Evolutionary conservation across 2,888 invertebrate species (phyloP).

Genomic region (Rugalucina vietnamica): DNA sequence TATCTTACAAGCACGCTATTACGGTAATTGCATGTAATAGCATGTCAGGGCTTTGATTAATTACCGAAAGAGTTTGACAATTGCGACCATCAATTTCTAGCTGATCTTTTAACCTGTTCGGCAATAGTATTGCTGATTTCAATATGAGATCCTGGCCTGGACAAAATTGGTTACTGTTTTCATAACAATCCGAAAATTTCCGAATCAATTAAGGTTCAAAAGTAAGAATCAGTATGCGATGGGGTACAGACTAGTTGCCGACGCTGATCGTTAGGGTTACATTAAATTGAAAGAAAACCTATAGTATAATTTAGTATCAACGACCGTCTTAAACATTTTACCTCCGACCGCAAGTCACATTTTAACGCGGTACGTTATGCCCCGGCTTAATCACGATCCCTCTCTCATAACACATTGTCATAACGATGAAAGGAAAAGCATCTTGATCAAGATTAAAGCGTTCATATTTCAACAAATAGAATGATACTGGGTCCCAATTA

Average conservation of each 20-base stretch:
- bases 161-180: too few species aligned
- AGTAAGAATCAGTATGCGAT: too few species aligned
- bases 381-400: neutral
- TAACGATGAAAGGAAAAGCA: constrained; percentile 7
- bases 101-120: constrained; percentile 58
- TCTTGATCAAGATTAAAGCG: constrained; percentile 20
- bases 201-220: too few species aligned
- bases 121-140: constrained; percentile 60
- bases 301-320: too few species aligned
- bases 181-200: too few species aligned
- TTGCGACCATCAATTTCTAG: constrained; percentile 64
- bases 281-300: too few species aligned
- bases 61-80: constrained; percentile 64
- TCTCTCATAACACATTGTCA: constrained; percentile 18
- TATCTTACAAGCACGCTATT: neutral
- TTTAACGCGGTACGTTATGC: neutral
- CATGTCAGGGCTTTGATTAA: constrained; percentile 64
- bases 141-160: constrained; percentile 29
- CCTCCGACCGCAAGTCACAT: neutral
- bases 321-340: too few species aligned
- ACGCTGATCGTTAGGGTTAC: too few species aligned
- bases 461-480: constrained; percentile 23
- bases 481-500: constrained; percentile 16
- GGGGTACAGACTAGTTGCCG: too few species aligned
- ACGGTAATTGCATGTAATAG: constrained; percentile 64